Evolutionary conservation across 2,113 vertebrate genomes (phyloP).

Genomic region (Lonchura striata): DNA sequence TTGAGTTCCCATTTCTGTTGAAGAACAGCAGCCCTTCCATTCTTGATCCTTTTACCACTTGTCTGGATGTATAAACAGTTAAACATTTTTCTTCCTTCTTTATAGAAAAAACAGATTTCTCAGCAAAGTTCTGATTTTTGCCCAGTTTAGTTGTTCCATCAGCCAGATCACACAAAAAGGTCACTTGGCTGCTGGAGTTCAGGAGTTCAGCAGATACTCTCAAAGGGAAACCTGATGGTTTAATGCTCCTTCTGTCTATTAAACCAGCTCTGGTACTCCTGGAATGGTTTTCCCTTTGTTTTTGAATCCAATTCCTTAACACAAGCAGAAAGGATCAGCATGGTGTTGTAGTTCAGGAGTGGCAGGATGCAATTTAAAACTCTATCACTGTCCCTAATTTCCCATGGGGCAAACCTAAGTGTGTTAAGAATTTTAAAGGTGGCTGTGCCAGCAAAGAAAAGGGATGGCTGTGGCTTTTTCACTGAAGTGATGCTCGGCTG

Average conservation of each 20-base stretch:
- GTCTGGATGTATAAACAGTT: neutral
- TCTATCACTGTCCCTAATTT: conserved; percentile 11
- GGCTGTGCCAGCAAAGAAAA: neutral
- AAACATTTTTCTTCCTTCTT: conserved; percentile 2
- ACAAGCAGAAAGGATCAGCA: neutral
- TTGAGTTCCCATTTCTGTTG: neutral
- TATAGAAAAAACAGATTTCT: neutral
- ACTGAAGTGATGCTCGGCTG: neutral
- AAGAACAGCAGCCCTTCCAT: neutral
- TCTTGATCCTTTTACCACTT: neutral
- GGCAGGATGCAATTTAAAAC: conserved; percentile 3
- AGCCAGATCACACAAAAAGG: neutral
- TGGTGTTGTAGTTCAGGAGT: neutral
- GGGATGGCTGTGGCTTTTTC: neutral
- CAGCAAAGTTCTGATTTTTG: neutral
- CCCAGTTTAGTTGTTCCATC: neutral
- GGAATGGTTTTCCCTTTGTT: neutral
- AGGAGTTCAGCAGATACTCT: neutral
- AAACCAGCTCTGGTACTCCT: neutral
- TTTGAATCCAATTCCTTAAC: neutral
- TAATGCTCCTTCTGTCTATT: neutral
- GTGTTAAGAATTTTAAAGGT: neutral
- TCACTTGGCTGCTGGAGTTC: neutral
- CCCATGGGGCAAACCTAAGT: neutral
- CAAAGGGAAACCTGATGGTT: neutral